Evolutionary conservation across 2,888 invertebrate species (phyloP).

Genomic region (Arctia plantaginis): DNA sequence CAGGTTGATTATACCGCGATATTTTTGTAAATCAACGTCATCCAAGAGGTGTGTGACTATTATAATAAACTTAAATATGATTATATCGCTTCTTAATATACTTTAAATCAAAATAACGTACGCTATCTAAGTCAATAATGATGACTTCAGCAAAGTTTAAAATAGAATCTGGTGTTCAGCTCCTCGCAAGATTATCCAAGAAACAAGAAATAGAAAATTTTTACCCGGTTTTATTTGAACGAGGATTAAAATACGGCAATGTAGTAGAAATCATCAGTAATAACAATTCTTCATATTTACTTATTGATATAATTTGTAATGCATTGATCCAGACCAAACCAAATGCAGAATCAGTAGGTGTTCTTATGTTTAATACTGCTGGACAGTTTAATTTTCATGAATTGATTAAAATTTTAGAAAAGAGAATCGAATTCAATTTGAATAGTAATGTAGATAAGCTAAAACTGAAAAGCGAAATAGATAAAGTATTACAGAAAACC

Average conservation of each 20-base stretch:
- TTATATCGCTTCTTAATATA: too few relatives aligned
- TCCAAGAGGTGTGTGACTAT: too few relatives aligned
- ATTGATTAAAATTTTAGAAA: conserved; percentile 55
- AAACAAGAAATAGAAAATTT: conserved; percentile 76
- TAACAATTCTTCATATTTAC: conserved; percentile 57
- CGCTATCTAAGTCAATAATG: conserved; percentile 19
- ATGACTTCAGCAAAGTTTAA: conserved; percentile 59
- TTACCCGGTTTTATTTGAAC: conserved; percentile 79
- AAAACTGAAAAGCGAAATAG: conserved; percentile 10
- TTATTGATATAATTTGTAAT: conserved; percentile 73
- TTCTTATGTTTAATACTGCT: conserved; percentile 77
- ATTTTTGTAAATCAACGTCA: background rate
- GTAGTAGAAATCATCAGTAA: conserved; percentile 73
- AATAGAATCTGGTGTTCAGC: conserved; percentile 87
- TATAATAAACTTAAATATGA: too few relatives aligned
- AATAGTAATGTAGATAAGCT: conserved; percentile 1
- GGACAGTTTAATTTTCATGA: conserved; percentile 71
- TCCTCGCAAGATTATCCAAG: conserved; percentile 82
- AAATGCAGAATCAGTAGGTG: conserved; percentile 66
- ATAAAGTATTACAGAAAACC: conserved; percentile 45
- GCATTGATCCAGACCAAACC: conserved; percentile 61
- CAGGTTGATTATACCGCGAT: background rate
- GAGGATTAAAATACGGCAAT: conserved; percentile 67
- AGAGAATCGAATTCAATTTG: conserved; percentile 25
- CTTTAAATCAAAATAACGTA: background rate